Evolutionary conservation across 2,888 invertebrate genomes (phyloP).

Genomic region (Elysia crispata): DNA sequence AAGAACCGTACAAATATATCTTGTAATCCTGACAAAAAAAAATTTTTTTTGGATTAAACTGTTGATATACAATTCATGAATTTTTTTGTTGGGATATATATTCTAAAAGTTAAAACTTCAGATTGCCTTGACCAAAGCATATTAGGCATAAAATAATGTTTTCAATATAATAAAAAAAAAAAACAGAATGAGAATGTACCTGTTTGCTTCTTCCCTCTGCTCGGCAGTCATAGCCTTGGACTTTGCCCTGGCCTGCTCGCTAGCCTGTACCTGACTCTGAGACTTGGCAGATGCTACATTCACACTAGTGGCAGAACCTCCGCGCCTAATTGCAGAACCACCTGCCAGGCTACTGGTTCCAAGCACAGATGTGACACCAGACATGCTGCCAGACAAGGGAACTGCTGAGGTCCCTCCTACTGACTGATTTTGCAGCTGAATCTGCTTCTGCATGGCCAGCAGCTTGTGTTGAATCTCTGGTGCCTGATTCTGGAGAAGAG

Average conservation of each 20-base stretch:
- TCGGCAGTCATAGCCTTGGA: conserved; percentile 68
- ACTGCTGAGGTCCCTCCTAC: conserved; percentile 32
- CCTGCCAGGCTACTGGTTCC: not conserved
- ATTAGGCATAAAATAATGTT: too few species aligned
- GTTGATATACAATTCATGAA: too few species aligned
- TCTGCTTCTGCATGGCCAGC: conserved; percentile 87
- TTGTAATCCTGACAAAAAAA: too few species aligned
- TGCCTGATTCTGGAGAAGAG: conserved; percentile 92
- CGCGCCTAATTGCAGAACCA: not conserved
- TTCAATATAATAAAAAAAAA: too few species aligned
- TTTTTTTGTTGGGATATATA: too few species aligned
- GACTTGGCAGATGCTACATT: conserved; percentile 82
- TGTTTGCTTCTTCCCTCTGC: conserved; percentile 75
- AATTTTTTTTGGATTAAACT: too few species aligned
- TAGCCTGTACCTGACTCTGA: conserved; percentile 73
- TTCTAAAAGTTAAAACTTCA: too few species aligned
- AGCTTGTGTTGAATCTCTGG: conserved; percentile 95
- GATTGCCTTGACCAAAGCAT: too few species aligned
- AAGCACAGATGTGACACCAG: conserved; percentile 36
- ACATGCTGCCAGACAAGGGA: not conserved
- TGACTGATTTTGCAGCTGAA: conserved; percentile 63
- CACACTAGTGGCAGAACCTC: conserved; percentile 29
- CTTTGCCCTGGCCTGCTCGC: conserved; percentile 55
- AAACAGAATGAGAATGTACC: conserved; percentile 58
- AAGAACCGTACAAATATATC: too few species aligned